phyloP scores from a whole-genome alignment of 1,140 invertebrate species.

The Euura saliciscinereae region DNA sequence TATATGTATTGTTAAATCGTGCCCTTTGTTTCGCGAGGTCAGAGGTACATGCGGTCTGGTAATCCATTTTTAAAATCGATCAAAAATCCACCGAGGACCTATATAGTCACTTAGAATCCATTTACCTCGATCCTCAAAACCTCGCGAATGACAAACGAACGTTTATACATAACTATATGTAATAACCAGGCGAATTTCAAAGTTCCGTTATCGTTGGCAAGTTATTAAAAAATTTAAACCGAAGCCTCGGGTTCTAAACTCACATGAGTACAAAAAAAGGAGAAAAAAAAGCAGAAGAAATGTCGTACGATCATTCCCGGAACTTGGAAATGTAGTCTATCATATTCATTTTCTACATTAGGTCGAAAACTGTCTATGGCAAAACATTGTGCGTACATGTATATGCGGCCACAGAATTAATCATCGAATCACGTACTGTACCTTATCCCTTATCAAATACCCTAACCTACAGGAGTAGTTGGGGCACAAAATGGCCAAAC shows the following conservation, averaged over 20 bases:
- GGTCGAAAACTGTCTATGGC: slow-evolving; percentile 21
- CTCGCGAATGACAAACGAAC: slow-evolving; percentile 1
- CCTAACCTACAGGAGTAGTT: too few species aligned
- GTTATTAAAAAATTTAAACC: background rate
- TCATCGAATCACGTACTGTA: background rate
- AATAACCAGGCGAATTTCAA: background rate
- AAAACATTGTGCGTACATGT: slow-evolving; percentile 45
- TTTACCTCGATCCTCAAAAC: background rate
- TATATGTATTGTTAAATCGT: slow-evolving; percentile 51
- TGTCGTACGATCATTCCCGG: too few species aligned
- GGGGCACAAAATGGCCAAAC: too few species aligned
- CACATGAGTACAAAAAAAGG: too few species aligned
- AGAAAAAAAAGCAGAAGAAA: too few species aligned
- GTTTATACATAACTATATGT: background rate
- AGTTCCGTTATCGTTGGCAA: background rate
- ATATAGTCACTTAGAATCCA: background rate
- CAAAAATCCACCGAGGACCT: background rate
- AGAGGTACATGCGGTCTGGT: background rate
- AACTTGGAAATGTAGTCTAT: too few species aligned
- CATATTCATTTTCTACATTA: background rate
- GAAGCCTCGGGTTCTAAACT: background rate
- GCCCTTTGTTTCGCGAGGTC: background rate
- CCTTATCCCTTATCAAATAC: background rate
- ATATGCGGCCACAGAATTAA: slow-evolving; percentile 27
- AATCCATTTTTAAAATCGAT: too few species aligned